Evolutionary conservation across 2,888 invertebrate species (phyloP), one percentile per base, ranked within the genome.

Genomic region (Orthonevra nobilis): DNA sequence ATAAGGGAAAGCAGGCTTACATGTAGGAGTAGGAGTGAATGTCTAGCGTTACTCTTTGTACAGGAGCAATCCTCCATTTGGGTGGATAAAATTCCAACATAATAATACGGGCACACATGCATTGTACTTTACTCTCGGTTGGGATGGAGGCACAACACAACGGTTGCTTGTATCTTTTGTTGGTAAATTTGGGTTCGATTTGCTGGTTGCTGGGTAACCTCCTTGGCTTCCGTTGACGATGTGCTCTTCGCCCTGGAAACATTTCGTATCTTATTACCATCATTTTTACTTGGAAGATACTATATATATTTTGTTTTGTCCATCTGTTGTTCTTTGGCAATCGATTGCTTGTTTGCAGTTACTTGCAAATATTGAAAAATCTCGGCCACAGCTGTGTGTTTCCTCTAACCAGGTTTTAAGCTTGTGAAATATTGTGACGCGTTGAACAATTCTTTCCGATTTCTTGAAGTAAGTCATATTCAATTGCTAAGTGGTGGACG

Each of bases 221-320:
- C 44, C 23, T 36, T 69, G 44, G 74, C 68, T 75, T 75, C 74
- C 56, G 74, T 68, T 74, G 44, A 28, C 46, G 44, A 7, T 54
- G 50, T 34, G 38, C 60, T 75, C 38, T 68, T 28, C 15, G 54
- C 52, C 46, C 61, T 34, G 48, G 46, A 75, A 68, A 75, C 68
- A 68, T 75, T 68, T 48, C 50, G 32, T 56, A 61, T 75, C 61
- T 69, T 75, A 69, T 61, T 54, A 54, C 61, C 48, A 60, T 75
- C 68, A 74, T 54, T 54, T 66, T 54, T 54, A 17, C n/a, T n/a
- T n/a, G n/a, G n/a, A n/a, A n/a, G n/a, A n/a, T n/a, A n/a, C n/a
- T n/a, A n/a, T n/a, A n/a, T n/a, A n/a, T n/a, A n/a, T n/a, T n/a
- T 26, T 26, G 6, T 15, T 66, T 54, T 58, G 48, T 14, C 30